A percentile compares a stretch with the other conserved stretches of the same genome.
Conservation (phyloP, 30 jellyfish, hydroid and myxozoan genomes). For the Hydractinia echinata region DNA sequence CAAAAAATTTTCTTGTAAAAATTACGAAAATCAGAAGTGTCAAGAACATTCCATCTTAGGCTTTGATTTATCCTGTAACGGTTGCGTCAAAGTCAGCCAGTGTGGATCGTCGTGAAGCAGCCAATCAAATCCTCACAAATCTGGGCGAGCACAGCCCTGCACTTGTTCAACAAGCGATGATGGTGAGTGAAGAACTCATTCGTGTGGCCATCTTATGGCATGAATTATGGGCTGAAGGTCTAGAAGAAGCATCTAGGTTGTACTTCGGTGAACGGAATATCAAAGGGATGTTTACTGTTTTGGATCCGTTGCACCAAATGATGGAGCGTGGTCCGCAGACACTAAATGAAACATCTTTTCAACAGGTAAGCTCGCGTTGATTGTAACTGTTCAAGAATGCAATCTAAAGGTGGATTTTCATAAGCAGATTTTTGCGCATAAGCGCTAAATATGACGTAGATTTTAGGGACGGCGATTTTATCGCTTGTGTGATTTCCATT, state of each 20-base stretch:
- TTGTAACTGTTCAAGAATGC: not conserved
- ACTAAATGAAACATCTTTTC: conserved; percentile 76
- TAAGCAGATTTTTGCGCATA: not conserved
- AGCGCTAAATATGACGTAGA: no score
- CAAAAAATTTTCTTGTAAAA: not conserved
- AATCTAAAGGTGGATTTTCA: not conserved
- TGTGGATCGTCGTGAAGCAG: conserved; percentile 82
- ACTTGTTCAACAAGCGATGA: conserved; percentile 95
- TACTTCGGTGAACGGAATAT: conserved; percentile 87
- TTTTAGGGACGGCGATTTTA: no score
- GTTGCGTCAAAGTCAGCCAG: conserved; percentile 93
- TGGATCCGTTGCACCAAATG: conserved; percentile 92
- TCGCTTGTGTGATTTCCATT: no score
- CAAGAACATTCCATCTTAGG: conserved; percentile 40
- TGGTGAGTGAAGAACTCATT: conserved; percentile 96
- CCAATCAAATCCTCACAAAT: conserved; percentile 73
- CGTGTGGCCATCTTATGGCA: conserved; percentile 97
- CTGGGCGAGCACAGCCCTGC: conserved; percentile 90
- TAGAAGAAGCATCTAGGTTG: conserved; percentile 92
- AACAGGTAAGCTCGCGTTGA: conserved; percentile 51
- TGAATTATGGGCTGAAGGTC: conserved; percentile 91
- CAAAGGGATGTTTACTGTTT: conserved; percentile 79
- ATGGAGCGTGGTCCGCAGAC: conserved; percentile 96
- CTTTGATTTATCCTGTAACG: conserved; percentile 93
- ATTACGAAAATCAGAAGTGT: not conserved